Percentiles rank a stretch among this genome's conserved stretches.
Evolutionary conservation across 2,797 vertebrate species (phyloP).

Genomic region (Hoplostethus atlanticus): DNA sequence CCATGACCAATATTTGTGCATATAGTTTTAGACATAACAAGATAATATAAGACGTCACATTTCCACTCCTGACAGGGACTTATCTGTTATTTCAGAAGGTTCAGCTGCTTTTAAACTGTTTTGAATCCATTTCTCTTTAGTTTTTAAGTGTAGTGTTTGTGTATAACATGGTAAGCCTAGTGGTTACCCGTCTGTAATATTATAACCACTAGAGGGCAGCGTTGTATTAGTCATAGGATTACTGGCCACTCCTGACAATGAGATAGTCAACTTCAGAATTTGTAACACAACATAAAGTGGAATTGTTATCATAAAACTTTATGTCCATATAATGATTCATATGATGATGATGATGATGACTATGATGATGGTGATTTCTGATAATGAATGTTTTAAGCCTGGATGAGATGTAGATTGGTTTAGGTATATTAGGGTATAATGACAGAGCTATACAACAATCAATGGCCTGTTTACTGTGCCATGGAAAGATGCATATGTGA

Average conservation of each 20-base stretch:
- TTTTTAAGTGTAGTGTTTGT: not conserved
- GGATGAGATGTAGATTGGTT: not conserved
- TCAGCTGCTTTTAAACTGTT: no score
- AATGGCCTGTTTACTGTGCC: no score
- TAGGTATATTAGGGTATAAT: not conserved
- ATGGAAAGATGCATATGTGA: no score
- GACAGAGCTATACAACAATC: no score
- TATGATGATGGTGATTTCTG: not conserved
- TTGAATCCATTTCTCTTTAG: no score
- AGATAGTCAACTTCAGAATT: not conserved
- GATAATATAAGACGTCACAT: no score
- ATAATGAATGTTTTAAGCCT: not conserved
- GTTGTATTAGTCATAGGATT: conserved; percentile 19
- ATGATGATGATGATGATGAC: not conserved
- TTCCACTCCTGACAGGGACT: no score
- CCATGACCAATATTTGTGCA: no score
- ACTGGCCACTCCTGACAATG: rapidly evolving
- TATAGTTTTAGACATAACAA: no score
- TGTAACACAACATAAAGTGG: not conserved
- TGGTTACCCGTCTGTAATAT: not conserved
- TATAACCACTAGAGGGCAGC: conserved; percentile 60
- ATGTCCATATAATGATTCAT: not conserved
- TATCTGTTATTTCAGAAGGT: no score
- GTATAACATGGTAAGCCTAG: not conserved
- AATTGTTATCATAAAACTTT: not conserved